phyloP scores from a whole-genome alignment of 2,888 invertebrate species.

The Epinotia bilunana region DNA sequence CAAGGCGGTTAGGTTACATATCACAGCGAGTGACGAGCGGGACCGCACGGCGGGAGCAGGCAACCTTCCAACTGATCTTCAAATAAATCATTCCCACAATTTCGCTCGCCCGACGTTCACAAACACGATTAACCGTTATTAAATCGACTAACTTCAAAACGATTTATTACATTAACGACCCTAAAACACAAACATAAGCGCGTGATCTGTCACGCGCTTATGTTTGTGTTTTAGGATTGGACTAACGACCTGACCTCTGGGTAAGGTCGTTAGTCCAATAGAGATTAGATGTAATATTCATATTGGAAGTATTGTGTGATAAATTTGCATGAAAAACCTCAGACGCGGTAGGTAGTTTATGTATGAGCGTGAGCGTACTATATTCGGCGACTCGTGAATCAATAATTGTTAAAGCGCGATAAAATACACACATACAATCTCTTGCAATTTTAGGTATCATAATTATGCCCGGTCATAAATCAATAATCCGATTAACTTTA shows the following conservation, averaged over 20 bases:
- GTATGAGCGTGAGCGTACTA: neutral
- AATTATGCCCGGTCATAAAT: too few species aligned
- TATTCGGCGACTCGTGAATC: conserved; percentile 29
- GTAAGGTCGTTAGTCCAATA: conserved; percentile 20
- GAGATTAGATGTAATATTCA: conserved; percentile 9
- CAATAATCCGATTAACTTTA: too few species aligned
- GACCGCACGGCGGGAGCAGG: conserved; percentile 54
- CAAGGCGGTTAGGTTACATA: conserved; percentile 9
- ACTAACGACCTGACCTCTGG: too few species aligned
- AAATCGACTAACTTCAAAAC: conserved; percentile 65
- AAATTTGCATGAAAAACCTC: conserved; percentile 11
- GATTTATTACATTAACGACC: conserved; percentile 54
- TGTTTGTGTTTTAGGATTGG: too few species aligned
- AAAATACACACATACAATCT: neutral
- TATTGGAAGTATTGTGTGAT: conserved; percentile 19
- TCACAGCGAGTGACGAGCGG: conserved; percentile 23
- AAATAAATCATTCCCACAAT: conserved; percentile 73
- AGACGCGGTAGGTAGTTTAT: conserved; percentile 12
- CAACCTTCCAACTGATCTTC: conserved; percentile 70
- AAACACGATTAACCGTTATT: conserved; percentile 74
- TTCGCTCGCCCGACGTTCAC: conserved; percentile 63
- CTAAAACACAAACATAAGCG: conserved; percentile 45
- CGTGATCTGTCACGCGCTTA: too few species aligned
- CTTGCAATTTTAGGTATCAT: too few species aligned
- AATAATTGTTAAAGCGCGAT: conserved; percentile 18